phyloP scores from a whole-genome alignment of 2,113 vertebrate species.

The Muntiacus muntjak region DNA sequence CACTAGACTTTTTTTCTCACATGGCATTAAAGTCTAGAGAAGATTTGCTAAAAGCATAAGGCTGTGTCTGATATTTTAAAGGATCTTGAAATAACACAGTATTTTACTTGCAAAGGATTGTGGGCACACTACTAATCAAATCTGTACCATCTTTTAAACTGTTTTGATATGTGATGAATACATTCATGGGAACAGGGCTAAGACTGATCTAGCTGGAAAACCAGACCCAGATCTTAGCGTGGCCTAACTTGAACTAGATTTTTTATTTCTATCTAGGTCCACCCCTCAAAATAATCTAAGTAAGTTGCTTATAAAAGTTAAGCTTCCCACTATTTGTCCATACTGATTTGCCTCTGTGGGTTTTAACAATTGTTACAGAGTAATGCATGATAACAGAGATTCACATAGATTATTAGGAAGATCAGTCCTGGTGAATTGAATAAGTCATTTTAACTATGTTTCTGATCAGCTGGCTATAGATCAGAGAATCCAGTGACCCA shows the following conservation, averaged over 20 bases:
- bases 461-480: neutral
- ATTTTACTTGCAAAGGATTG: neutral
- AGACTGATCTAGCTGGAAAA: neutral
- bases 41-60: neutral
- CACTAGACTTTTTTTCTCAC: neutral
- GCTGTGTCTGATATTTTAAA: neutral
- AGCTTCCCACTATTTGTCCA: neutral
- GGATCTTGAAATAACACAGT: neutral
- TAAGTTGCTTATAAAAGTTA: neutral
- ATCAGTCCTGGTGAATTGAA: neutral
- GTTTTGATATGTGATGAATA: neutral
- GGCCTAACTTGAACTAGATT: neutral
- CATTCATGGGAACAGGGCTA: neutral
- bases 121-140: neutral
- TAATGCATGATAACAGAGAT: neutral
- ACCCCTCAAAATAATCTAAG: neutral
- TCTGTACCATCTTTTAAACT: neutral
- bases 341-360: neutral
- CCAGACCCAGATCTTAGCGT: neutral
- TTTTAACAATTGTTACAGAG: neutral
- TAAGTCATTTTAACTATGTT: neutral
- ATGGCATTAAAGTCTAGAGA: neutral
- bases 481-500: neutral
- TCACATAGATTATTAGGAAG: neutral
- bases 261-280: neutral